Percentiles rank a stretch among this genome's conserved stretches.
phyloP scores from a whole-genome alignment of 2,797 vertebrate genomes.

The Enteromius argenteus region DNA sequence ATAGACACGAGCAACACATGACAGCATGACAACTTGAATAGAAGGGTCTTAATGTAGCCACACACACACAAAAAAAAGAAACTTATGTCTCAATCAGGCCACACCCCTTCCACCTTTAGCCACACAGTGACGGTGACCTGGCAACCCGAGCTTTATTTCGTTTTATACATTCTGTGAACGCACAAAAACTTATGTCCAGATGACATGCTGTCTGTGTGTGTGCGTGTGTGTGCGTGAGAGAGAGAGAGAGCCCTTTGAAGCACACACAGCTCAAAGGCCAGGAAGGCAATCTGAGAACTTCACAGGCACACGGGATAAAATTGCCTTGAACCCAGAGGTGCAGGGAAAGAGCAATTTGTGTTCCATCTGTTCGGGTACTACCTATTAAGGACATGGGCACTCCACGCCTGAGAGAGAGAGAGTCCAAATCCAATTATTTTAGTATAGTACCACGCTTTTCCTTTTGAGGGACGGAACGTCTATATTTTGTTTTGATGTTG shows the following conservation, averaged over 20 bases:
- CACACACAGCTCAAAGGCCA: constrained; percentile 82
- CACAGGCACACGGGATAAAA: constrained; percentile 81
- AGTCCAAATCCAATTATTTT: constrained; percentile 53
- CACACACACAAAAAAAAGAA: neutral
- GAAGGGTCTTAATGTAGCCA: neutral
- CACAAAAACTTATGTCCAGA: constrained; percentile 29
- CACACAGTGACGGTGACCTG: constrained; percentile 50
- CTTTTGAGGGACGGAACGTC: constrained; percentile 32
- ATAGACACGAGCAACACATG: too few relatives aligned
- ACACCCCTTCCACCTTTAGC: constrained; percentile 35
- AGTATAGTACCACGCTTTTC: constrained; percentile 41
- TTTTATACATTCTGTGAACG: constrained; percentile 15
- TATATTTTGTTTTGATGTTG: constrained; percentile 43
- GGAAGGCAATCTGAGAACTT: constrained; percentile 83
- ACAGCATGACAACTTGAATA: too few relatives aligned
- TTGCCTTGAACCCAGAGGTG: constrained; percentile 84
- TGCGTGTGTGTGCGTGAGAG: constrained; percentile 61
- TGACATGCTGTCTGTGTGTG: constrained; percentile 49
- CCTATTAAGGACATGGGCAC: constrained; percentile 81
- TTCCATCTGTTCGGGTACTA: constrained; percentile 85
- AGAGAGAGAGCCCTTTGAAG: constrained; percentile 83
- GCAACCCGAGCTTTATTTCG: constrained; percentile 35
- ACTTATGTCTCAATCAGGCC: constrained; percentile 29
- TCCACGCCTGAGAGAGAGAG: constrained; percentile 70
- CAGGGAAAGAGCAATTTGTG: constrained; percentile 84